A percentile compares a stretch with the other conserved stretches of the same genome.
These are phyloP conservation scores for Pelecanus crispus DNA, from an alignment of 2,113 vertebrate species.

Conservation along the genomic window DNA sequence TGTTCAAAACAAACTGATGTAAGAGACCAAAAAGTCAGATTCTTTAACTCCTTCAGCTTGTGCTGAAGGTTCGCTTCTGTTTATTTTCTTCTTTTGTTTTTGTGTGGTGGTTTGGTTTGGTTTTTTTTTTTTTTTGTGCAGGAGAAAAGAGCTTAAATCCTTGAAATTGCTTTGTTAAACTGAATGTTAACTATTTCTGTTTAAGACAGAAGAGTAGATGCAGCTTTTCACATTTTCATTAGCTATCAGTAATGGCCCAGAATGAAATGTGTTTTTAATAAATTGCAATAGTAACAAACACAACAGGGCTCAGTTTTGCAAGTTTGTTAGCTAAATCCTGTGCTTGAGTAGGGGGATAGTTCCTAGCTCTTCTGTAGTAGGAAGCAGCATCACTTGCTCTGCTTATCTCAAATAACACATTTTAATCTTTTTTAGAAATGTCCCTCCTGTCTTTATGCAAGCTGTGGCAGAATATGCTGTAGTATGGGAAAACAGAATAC, in stretches of 20 bases:
- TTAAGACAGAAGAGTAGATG: background rate
- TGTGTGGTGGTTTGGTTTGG: no score
- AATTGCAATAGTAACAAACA: background rate
- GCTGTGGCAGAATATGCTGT: background rate
- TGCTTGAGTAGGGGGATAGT: background rate
- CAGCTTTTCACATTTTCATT: background rate
- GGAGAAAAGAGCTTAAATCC: background rate
- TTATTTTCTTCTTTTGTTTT: background rate
- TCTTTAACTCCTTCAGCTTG: background rate
- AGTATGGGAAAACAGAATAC: background rate
- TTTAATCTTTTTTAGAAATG: background rate
- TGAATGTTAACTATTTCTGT: background rate
- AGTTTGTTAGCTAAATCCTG: background rate
- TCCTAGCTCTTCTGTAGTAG: background rate
- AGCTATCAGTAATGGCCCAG: background rate
- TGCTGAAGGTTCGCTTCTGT: background rate
- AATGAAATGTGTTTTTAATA: background rate
- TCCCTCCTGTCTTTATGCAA: background rate
- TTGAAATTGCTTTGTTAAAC: background rate
- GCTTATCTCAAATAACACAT: background rate
- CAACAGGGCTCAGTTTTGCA: background rate
- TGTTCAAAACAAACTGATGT: slow-evolving; percentile 27
- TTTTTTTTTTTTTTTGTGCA: background rate
- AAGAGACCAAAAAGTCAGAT: background rate
- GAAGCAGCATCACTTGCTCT: background rate